Base-by-base conservation (phyloP, 2,888 invertebrate species). In the Thereva unica region DNA sequence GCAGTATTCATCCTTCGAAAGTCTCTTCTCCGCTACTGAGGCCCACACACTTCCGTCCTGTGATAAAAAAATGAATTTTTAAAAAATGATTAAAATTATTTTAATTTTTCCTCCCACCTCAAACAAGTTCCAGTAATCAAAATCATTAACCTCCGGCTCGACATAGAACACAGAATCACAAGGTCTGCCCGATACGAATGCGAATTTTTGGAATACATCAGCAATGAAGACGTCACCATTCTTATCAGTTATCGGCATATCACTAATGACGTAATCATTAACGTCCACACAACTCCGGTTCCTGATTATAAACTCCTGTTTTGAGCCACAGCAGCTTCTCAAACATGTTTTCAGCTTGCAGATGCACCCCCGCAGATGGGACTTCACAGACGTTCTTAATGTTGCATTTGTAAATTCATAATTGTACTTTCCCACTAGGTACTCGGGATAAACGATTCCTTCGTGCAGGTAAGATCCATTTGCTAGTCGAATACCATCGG, bases 371-470 rank as follows among this genome's bases (percentile, higher is more conserved):
- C 76, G 72, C 2, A 73, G 37, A 68, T 75, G 74, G 0, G 70
- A 73, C 4, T 73, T 64, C 2, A 75, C 77, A 37, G 75, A 74
- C 0, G 75, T 53, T 0, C 68, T 73, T 52, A 73, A 72, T 0
- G 75, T 74, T n/a, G 74, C 73, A 49, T 76, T 75, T 54, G 75
- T 73, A 4, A 77, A 74, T 67, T 75, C 71, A 64, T 78, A 74
- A 47, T 73, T 57, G 12, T 71, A 76, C 2, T 7, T n/a, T 8
- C 69, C 75, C 10, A 72, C 71, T 35, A 70, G 66, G 0, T 72
- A 56, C 0, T 64, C 23, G 0, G 75, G 73, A 64, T 78, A 73
- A 23, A 74, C 9, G 1, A 77, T 8, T 4, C 64, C 71, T 5
- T 75, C 72, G 42, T 72, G 74, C 1, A 70, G 8, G 49, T 75